Percentiles rank a stretch among this genome's conserved stretches.
Evolutionary conservation across 1,140 invertebrate genomes (phyloP).

Genomic region (Achatina immaculata): DNA sequence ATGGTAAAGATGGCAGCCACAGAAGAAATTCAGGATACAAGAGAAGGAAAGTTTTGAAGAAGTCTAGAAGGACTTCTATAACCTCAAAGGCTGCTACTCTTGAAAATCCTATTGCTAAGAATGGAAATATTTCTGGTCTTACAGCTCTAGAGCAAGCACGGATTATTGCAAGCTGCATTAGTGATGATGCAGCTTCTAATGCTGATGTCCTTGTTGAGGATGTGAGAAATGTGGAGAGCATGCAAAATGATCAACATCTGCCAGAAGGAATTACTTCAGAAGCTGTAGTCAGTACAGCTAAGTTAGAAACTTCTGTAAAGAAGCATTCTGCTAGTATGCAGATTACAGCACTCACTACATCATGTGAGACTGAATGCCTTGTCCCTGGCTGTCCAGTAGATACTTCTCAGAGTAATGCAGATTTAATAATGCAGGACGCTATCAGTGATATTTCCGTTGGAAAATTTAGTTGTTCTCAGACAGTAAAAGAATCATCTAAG

Average conservation of each 20-base stretch:
- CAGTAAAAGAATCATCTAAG: no score
- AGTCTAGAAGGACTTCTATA: neutral
- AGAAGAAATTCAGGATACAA: neutral
- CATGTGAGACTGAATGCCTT: neutral
- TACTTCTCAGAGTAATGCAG: neutral
- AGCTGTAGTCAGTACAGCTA: neutral
- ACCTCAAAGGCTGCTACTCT: neutral
- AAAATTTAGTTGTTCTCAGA: no score
- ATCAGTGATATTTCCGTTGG: no score
- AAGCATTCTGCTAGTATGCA: neutral
- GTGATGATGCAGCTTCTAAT: neutral
- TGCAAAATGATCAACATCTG: neutral
- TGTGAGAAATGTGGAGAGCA: neutral
- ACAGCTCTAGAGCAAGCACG: constrained; percentile 26
- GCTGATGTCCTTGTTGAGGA: neutral
- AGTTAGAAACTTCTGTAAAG: neutral
- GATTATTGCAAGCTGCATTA: constrained; percentile 11
- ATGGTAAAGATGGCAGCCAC: neutral
- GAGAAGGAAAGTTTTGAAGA: constrained; percentile 11
- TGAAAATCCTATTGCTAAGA: neutral
- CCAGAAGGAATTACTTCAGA: neutral
- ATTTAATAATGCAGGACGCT: no score
- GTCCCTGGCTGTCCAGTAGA: no score
- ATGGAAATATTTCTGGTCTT: neutral
- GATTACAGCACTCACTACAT: neutral